Percentiles rank a stretch among this genome's conserved stretches.
phyloP scores from a whole-genome alignment of 2,888 invertebrate genomes.

The Maniola hyperantus region DNA sequence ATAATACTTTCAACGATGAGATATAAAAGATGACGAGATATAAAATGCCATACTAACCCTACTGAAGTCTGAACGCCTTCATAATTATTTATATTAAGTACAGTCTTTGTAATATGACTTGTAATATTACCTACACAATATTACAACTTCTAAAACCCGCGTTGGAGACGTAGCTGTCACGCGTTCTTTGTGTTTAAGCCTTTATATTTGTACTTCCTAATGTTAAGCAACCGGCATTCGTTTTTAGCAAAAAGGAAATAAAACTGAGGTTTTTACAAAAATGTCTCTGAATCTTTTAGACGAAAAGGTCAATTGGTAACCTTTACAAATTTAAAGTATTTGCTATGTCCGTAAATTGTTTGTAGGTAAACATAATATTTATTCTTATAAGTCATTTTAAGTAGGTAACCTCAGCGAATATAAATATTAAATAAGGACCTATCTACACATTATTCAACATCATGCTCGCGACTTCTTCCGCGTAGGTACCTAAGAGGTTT shows the following conservation, averaged over 20 bases:
- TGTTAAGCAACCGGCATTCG: background rate
- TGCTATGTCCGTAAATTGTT: background rate
- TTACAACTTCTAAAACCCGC: too few relatives aligned
- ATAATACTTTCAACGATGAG: background rate
- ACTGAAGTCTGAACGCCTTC: background rate
- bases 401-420: background rate
- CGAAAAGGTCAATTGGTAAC: constrained; percentile 8
- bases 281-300: background rate
- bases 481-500: too few relatives aligned
- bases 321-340: background rate
- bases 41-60: too few relatives aligned
- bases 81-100: too few relatives aligned
- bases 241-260: constrained; percentile 3
- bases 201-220: constrained; percentile 1
- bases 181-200: background rate
- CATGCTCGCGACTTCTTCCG: too few relatives aligned
- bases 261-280: background rate
- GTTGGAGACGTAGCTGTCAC: background rate
- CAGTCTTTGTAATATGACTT: too few relatives aligned
- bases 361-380: background rate
- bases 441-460: too few relatives aligned
- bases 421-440: too few relatives aligned
- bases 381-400: background rate
- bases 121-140: too few relatives aligned
- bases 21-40: too few relatives aligned